Evolutionary conservation across 2,113 vertebrate genomes (phyloP).

Genomic region (Megaceryle torquata): DNA sequence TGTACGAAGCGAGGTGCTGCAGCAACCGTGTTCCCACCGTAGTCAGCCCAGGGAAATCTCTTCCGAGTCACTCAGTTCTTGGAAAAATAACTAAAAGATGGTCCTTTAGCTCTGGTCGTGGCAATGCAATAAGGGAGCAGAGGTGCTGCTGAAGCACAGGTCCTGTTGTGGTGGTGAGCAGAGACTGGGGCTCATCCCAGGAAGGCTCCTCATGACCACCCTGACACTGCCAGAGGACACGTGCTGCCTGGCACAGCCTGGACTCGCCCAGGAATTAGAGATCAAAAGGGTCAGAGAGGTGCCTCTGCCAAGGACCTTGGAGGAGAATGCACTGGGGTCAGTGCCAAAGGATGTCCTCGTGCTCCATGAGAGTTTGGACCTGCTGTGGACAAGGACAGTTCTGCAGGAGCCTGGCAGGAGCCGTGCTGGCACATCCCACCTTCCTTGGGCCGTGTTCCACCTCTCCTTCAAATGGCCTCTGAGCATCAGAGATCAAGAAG

Average conservation of each 20-base stretch:
- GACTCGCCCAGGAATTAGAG: fast-evolving
- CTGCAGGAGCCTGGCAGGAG: neutral
- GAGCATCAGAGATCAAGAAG: neutral
- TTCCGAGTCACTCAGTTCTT: neutral
- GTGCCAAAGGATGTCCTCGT: neutral
- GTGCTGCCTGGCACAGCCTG: neutral
- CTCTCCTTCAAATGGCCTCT: neutral
- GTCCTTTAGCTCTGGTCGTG: neutral
- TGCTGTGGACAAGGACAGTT: neutral
- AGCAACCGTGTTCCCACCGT: fast-evolving
- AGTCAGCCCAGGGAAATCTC: neutral
- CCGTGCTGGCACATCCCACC: fast-evolving
- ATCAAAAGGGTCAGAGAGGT: neutral
- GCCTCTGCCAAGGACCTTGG: neutral
- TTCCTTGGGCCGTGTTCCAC: neutral
- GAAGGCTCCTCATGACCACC: neutral
- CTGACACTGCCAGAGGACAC: neutral
- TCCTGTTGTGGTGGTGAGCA: neutral
- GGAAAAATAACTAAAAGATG: neutral
- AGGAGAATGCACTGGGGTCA: neutral
- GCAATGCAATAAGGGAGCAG: neutral
- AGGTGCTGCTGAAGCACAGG: neutral
- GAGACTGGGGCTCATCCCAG: neutral
- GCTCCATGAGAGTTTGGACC: neutral
- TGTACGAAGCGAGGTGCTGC: neutral